A percentile compares a stretch with the other conserved stretches of the same genome.
Conservation (phyloP, 2,888 invertebrate species). For the Phortica okadai region DNA sequence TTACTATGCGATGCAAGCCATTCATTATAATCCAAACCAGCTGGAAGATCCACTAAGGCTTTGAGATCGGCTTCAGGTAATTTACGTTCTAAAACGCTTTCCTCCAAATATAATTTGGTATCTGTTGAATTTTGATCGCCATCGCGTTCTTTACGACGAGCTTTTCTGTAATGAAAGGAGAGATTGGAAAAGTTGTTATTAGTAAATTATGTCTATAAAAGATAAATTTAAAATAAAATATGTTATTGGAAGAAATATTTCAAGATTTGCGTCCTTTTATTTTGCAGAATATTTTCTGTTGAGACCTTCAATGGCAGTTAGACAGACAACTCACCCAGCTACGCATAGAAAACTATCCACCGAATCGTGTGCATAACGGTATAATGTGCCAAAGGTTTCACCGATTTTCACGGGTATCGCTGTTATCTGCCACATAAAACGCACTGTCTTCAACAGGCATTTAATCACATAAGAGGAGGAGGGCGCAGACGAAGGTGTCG, state of each 20-base stretch:
- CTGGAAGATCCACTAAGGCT: slow-evolving; percentile 95
- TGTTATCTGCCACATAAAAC: slow-evolving; percentile 76
- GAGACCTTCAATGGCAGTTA: not conserved
- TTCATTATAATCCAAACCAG: slow-evolving; percentile 98
- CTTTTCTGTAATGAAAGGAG: slow-evolving; percentile 85
- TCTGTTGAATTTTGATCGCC: slow-evolving; percentile 86
- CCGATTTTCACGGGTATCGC: slow-evolving; percentile 76
- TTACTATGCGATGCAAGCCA: slow-evolving; percentile 99
- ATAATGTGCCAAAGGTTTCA: slow-evolving; percentile 75
- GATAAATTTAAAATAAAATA: not conserved
- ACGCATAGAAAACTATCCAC: slow-evolving; percentile 76
- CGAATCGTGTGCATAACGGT: slow-evolving; percentile 76
- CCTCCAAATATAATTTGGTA: slow-evolving; percentile 96
- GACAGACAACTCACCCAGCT: slow-evolving; percentile 71
- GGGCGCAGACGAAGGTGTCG: slow-evolving; percentile 16
- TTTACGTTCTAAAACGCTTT: slow-evolving; percentile 94
- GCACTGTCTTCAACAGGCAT: slow-evolving; percentile 73
- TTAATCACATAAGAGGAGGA: slow-evolving; percentile 71
- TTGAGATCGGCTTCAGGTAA: slow-evolving; percentile 96
- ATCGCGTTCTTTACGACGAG: slow-evolving; percentile 97
- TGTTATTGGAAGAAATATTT: not conserved
- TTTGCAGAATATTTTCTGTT: not conserved
- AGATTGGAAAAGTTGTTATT: slow-evolving; percentile 31
- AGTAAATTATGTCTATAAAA: not conserved
- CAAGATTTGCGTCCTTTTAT: not conserved